Base-by-base conservation (phyloP, 2,888 invertebrate species). In the Macroteleia sp. region DNA sequence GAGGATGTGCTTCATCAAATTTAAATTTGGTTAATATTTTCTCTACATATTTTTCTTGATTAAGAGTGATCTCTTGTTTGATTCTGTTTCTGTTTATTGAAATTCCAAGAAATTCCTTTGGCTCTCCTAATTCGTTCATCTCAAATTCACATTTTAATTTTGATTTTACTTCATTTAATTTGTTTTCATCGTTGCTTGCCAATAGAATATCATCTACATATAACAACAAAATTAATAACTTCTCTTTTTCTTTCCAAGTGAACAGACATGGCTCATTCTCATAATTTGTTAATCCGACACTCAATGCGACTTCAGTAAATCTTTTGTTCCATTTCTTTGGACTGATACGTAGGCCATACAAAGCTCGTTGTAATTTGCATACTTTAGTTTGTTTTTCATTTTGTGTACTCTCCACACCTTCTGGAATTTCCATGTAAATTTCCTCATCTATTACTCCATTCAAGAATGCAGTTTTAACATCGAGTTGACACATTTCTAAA, bases 201-300 rank as follows among this genome's bases (percentile, higher is more conserved):
- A 75, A 48, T 44, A 82, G 12, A 54, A 77, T 78, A 32, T 78
- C 77, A 30, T 80, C 81, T 52, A 81, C 82, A 39, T 82, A 81
- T 8, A 81, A n/a, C 12, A 77, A 17, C 1, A 81, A 22, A 1
- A 83, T 46, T 25, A 59, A 44, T 9, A 79, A n/a, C 48, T 71
- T 74, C 17, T 50, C 57, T 16, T 71, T 36, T 14, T 59, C 12
- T 17, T 69, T 59, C 62, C 69, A 77, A 19, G 10, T 19, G 19
- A n/a, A 81, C 28, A 83, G 22, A 54, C 82, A 82, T 4, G 79
- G 77, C 4, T 84, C 80, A 59, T 75, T 39, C 34, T 61, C 6
- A 20, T 61, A 57, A 62, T 80, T 79, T 32, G 61, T 57, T 32
- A 80, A 41, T 41, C 75, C 77, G 2, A 82, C n/a, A 59, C 74